Conservation (phyloP, 2,888 invertebrate species). For the Patella pellucida region DNA sequence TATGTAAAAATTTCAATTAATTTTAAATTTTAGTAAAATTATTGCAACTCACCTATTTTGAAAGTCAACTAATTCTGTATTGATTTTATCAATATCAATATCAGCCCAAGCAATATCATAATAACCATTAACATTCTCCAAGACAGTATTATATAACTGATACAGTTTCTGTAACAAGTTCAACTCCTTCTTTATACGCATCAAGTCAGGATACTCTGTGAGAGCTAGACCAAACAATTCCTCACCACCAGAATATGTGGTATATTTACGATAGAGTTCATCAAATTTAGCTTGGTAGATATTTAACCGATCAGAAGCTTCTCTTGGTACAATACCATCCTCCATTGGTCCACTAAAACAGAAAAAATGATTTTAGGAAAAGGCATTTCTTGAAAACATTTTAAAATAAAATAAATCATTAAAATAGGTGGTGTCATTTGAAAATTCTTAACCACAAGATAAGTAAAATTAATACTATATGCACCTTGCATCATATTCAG, state of each 20-base stretch:
- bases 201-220: constrained; percentile 93
- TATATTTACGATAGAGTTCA: constrained; percentile 93
- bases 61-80: constrained; percentile 96
- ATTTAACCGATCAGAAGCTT: constrained; percentile 92
- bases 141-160: constrained; percentile 95
- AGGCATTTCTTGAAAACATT: neutral
- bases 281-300: constrained; percentile 86
- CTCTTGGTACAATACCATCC: constrained; percentile 88
- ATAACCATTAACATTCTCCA: constrained; percentile 95
- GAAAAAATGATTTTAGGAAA: neutral
- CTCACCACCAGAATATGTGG: constrained; percentile 94
- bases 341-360: constrained; percentile 88
- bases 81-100: constrained; percentile 96
- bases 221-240: constrained; percentile 92
- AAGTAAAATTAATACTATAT: neutral
- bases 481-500: constrained; percentile 71
- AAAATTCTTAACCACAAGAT: neutral
- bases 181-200: constrained; percentile 91
- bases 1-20: too few species aligned
- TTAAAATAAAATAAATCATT: neutral
- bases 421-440: neutral
- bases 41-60: constrained; percentile 81
- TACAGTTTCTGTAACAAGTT: constrained; percentile 96
- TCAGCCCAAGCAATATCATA: constrained; percentile 98
- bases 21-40: too few species aligned